These are phyloP conservation scores for Myodes glareolus DNA, from an alignment of 2,113 vertebrate genomes.

Conservation along the genomic window DNA sequence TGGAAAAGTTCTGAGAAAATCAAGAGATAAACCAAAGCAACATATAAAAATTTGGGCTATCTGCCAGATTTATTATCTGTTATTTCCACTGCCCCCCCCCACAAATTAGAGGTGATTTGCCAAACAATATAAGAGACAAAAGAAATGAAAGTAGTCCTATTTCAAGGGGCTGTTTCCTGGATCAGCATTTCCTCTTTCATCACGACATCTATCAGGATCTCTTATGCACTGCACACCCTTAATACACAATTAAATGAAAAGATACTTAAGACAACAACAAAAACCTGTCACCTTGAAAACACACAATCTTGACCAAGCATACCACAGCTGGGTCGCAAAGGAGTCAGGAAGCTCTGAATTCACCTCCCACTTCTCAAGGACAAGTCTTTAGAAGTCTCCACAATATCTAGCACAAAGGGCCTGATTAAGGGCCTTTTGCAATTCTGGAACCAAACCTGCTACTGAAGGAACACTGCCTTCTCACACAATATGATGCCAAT, in stretches of 20 bases:
- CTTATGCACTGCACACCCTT: conserved; percentile 46
- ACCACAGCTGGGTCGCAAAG: not conserved
- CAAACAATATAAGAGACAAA: conserved; percentile 66
- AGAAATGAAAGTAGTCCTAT: conserved; percentile 48
- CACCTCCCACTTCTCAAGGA: not conserved
- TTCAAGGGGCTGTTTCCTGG: conserved; percentile 43
- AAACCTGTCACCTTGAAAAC: conserved; percentile 51
- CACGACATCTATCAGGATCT: conserved; percentile 59
- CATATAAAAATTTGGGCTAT: conserved; percentile 30
- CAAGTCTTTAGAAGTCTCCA: not conserved
- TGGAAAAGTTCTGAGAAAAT: conserved; percentile 53
- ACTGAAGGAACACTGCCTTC: conserved; percentile 25
- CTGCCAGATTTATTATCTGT: conserved; percentile 55
- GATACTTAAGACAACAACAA: not conserved
- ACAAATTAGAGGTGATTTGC: conserved; percentile 63
- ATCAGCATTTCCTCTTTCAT: conserved; percentile 70
- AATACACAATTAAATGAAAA: conserved; percentile 61
- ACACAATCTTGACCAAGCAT: conserved; percentile 25
- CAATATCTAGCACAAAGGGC: not conserved
- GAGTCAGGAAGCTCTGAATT: conserved; percentile 8
- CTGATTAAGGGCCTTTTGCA: not conserved
- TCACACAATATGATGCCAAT: conserved; percentile 41
- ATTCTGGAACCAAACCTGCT: not conserved
- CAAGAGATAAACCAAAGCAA: conserved; percentile 33
- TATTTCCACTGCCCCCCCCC: not conserved